Evolutionary conservation across 2,888 invertebrate species (phyloP).

Genomic region (Mythimna ferrago): DNA sequence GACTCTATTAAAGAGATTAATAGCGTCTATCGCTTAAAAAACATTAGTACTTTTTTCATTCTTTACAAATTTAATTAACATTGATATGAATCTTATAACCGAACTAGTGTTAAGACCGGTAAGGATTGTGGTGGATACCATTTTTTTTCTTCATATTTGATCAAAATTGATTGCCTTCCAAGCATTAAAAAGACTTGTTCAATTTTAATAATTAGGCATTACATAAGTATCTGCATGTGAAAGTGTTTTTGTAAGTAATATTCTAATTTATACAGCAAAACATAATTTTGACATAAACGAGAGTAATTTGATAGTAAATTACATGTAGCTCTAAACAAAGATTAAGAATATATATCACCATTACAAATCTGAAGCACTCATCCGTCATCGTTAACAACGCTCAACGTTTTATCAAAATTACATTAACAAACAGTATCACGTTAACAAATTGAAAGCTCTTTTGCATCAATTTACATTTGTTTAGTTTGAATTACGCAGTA

Average conservation of each 20-base stretch:
- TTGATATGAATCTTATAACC: conserved; percentile 79
- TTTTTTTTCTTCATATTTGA: conserved; percentile 34
- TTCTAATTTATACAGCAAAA: background rate
- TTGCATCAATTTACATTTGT: conserved; percentile 73
- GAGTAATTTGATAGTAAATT: background rate
- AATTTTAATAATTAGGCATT: conserved; percentile 24
- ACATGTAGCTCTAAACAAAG: conserved; percentile 2
- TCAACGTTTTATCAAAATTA: conserved; percentile 62
- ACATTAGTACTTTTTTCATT: conserved; percentile 81
- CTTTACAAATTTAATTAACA: conserved; percentile 89
- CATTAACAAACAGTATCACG: conserved; percentile 68
- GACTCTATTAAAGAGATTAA: conserved; percentile 90
- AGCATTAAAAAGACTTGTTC: conserved; percentile 6
- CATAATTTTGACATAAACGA: background rate
- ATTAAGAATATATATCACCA: conserved; percentile 29
- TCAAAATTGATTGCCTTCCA: conserved; percentile 1
- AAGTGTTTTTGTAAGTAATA: background rate
- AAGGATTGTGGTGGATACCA: conserved; percentile 26
- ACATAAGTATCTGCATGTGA: background rate
- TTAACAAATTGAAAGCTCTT: conserved; percentile 65
- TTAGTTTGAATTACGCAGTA: conserved; percentile 71
- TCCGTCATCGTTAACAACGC: conserved; percentile 40
- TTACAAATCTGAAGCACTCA: conserved; percentile 37
- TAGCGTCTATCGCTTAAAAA: conserved; percentile 84
- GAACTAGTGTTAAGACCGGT: conserved; percentile 59